Conservation (phyloP, 2,113 vertebrate genomes). For the Erythrocebus patas region DNA sequence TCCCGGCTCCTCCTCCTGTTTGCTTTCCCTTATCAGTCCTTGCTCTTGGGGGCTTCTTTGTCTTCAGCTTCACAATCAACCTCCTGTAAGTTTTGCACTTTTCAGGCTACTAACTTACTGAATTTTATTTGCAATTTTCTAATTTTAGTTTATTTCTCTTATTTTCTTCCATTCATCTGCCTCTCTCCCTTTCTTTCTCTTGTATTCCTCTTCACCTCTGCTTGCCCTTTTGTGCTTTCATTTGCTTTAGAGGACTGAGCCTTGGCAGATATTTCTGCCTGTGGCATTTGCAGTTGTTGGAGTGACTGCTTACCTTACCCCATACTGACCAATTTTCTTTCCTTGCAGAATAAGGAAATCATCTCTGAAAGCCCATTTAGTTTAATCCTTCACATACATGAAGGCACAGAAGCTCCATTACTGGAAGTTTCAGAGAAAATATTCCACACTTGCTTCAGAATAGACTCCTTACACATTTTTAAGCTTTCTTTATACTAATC, state of each 20-base stretch:
- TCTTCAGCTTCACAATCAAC: background rate
- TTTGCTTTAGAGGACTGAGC: constrained; percentile 22
- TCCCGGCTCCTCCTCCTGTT: constrained; percentile 68
- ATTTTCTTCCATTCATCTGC: constrained; percentile 82
- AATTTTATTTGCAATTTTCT: constrained; percentile 13
- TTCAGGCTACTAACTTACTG: constrained; percentile 63
- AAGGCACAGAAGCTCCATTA: background rate
- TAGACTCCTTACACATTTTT: constrained; percentile 80
- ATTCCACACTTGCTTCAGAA: constrained; percentile 88
- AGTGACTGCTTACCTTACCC: constrained; percentile 32
- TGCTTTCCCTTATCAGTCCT: constrained; percentile 58
- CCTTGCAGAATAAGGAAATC: background rate
- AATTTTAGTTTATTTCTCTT: constrained; percentile 75
- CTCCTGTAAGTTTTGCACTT: constrained; percentile 64
- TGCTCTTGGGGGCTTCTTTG: background rate
- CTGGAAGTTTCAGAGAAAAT: constrained; percentile 81
- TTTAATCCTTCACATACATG: background rate
- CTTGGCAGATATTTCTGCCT: constrained; percentile 13
- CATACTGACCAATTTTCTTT: constrained; percentile 34
- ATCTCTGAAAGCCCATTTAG: background rate
- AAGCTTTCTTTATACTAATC: constrained; percentile 94
- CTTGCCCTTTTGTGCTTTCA: constrained; percentile 47
- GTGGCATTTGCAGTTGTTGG: background rate
- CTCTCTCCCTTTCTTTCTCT: constrained; percentile 86
- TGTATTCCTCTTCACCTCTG: constrained; percentile 83